These are phyloP conservation scores for Pseudopleuronectes americanus DNA, from an alignment of 2,797 vertebrate genomes.

Conservation along the genomic window DNA sequence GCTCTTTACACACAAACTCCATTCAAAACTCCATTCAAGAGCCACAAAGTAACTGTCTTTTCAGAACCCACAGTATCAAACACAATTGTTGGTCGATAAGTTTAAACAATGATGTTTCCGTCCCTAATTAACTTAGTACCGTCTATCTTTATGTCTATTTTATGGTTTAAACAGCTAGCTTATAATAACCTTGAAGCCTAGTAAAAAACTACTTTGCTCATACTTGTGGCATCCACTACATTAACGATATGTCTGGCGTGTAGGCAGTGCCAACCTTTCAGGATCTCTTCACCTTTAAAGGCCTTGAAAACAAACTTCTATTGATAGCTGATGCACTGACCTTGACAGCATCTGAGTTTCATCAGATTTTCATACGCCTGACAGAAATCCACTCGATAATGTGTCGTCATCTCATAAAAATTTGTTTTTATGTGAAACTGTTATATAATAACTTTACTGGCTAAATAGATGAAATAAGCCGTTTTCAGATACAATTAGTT, in stretches of 20 bases:
- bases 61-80: neutral
- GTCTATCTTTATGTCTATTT: no score
- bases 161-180: neutral
- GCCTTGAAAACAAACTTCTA: slow-evolving; percentile 21
- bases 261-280: slow-evolving; percentile 32
- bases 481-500: slow-evolving; percentile 24
- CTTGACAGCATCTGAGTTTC: slow-evolving; percentile 12
- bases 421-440: neutral
- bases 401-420: slow-evolving; percentile 25
- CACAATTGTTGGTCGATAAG: neutral
- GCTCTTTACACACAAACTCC: slow-evolving; percentile 27
- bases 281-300: slow-evolving; percentile 5
- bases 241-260: neutral
- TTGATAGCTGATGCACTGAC: slow-evolving; percentile 14
- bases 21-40: slow-evolving; percentile 22
- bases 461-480: slow-evolving; percentile 23
- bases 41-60: slow-evolving; percentile 2
- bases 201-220: neutral
- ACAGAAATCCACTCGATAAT: slow-evolving; percentile 15
- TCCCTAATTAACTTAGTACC: no score
- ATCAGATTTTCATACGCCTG: neutral
- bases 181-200: neutral
- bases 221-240: neutral
- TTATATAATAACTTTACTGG: slow-evolving; percentile 19
- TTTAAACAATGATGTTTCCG: neutral